These are phyloP conservation scores for Nylanderia fulva DNA, from an alignment of 1,140 invertebrate genomes.

Conservation along the genomic window DNA sequence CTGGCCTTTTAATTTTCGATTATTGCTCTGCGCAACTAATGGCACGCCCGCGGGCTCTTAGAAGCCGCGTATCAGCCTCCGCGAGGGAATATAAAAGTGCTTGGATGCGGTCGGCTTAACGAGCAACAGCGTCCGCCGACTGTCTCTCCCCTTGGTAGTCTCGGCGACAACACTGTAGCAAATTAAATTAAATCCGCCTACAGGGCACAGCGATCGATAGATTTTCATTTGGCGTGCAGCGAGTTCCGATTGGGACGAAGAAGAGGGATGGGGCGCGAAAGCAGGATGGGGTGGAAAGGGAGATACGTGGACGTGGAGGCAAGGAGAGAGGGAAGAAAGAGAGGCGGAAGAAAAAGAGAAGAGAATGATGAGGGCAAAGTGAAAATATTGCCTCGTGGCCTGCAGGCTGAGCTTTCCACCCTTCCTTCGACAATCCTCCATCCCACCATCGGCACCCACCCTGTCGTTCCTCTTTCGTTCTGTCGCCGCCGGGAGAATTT, in stretches of 20 bases:
- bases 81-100: slow-evolving; percentile 53
- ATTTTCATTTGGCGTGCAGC: slow-evolving; percentile 76
- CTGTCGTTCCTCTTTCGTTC: slow-evolving; percentile 45
- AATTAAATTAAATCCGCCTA: slow-evolving; percentile 79
- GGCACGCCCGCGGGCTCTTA: slow-evolving; percentile 38
- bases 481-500: slow-evolving; percentile 65
- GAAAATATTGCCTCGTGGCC: slow-evolving; percentile 75
- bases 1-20: slow-evolving; percentile 48
- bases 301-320: not conserved
- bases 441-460: slow-evolving; percentile 12
- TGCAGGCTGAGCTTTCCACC: slow-evolving; percentile 54
- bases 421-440: slow-evolving; percentile 16
- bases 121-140: slow-evolving; percentile 58
- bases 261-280: slow-evolving; percentile 37
- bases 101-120: slow-evolving; percentile 55
- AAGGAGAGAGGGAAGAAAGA: slow-evolving; percentile 44
- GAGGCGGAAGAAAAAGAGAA: slow-evolving; percentile 69
- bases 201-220: slow-evolving; percentile 74
- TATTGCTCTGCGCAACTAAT: slow-evolving; percentile 26
- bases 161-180: slow-evolving; percentile 72
- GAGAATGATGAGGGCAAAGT: slow-evolving; percentile 69
- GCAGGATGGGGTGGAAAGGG: not conserved
- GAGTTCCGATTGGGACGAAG: slow-evolving; percentile 62
- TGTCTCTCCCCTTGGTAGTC: slow-evolving; percentile 57
- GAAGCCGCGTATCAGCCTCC: slow-evolving; percentile 38